Percentiles rank a stretch among this genome's conserved stretches.
Evolutionary conservation across 1,140 invertebrate species (phyloP).

Genomic region (Parasteatoda tepidariorum): DNA sequence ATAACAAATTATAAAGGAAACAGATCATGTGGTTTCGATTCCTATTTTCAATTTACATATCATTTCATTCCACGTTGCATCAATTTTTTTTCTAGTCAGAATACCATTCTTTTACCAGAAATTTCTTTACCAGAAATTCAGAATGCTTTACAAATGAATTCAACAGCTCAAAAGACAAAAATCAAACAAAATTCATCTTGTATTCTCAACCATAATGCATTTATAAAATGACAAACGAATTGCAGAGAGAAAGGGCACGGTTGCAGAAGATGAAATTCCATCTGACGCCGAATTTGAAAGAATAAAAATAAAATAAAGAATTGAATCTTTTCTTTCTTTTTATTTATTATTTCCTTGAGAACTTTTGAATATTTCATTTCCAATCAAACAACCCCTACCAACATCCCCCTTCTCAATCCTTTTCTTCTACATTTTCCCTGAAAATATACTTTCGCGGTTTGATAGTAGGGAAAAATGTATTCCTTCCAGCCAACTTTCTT

Average conservation of each 20-base stretch:
- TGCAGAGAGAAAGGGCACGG: not conserved
- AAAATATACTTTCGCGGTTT: slow-evolving; percentile 41
- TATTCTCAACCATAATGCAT: not conserved
- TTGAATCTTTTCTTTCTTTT: slow-evolving; percentile 3
- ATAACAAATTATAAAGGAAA: no score
- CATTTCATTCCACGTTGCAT: no score
- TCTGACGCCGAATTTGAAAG: not conserved
- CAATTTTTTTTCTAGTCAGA: no score
- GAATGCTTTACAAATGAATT: no score
- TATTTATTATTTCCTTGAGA: slow-evolving; percentile 44
- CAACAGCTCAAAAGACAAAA: not conserved
- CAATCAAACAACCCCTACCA: slow-evolving; percentile 47
- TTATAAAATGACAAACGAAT: not conserved
- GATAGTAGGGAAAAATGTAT: slow-evolving; percentile 10
- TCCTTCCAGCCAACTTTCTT: not conserved
- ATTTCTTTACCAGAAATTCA: no score
- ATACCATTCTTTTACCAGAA: no score
- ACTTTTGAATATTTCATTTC: slow-evolving; percentile 56
- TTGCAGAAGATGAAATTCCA: not conserved
- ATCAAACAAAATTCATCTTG: not conserved
- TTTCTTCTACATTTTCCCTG: not conserved
- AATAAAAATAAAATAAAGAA: not conserved
- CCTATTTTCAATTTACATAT: no score
- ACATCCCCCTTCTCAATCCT: slow-evolving; percentile 25
- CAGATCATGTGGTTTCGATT: no score